Conservation (phyloP, 92 coral and sea anemone genomes). For the Muricea muricata region DNA sequence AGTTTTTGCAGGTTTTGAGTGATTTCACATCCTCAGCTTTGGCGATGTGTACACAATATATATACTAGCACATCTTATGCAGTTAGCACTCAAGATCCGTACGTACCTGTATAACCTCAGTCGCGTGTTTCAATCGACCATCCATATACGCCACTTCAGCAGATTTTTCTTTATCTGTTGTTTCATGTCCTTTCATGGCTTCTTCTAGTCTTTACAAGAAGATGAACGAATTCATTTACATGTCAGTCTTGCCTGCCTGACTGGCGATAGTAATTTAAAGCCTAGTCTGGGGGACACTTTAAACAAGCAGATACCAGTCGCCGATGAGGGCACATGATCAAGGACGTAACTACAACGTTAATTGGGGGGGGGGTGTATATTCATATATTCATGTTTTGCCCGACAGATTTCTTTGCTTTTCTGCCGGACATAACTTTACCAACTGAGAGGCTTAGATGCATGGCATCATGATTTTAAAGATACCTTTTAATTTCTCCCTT, state of each 20-base stretch:
- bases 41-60: neutral
- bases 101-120: slow-evolving; percentile 27
- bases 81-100: neutral
- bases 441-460: too few relatives aligned
- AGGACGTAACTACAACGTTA: too few relatives aligned
- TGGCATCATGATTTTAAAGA: too few relatives aligned
- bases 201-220: slow-evolving; percentile 9
- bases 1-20: too few relatives aligned
- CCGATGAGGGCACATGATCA: too few relatives aligned
- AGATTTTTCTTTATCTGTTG: slow-evolving; percentile 20
- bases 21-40: too few relatives aligned
- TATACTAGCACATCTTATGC: neutral
- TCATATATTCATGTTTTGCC: too few relatives aligned
- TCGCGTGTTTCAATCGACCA: slow-evolving; percentile 41
- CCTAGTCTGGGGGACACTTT: too few relatives aligned
- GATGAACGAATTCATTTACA: neutral
- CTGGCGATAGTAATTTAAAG: neutral
- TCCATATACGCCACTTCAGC: slow-evolving; percentile 37
- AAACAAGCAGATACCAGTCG: too few relatives aligned
- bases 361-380: too few relatives aligned
- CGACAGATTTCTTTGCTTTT: too few relatives aligned
- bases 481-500: slow-evolving; percentile 18
- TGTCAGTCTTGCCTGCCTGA: neutral
- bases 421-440: too few relatives aligned
- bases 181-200: slow-evolving; percentile 12